Base-by-base conservation (phyloP, 2,113 vertebrate genomes). In the Bos indicus region DNA sequence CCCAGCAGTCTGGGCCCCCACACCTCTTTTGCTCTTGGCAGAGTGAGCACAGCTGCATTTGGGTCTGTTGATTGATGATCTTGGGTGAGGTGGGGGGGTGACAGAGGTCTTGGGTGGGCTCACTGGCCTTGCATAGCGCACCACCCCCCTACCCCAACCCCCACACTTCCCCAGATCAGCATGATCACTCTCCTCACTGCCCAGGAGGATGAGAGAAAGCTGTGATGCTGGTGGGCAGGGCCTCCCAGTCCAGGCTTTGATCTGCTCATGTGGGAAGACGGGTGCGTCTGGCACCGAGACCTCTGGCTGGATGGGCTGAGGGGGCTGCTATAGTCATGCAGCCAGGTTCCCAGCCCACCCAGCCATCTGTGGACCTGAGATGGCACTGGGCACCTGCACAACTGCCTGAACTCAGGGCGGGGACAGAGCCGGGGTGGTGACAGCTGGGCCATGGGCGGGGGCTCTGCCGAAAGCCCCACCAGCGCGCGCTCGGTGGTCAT, bases 271-370 rank as follows among this genome's bases (percentile, higher is more conserved):
- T 64, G 83, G 93, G 91, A 40, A 96, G 89, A 60, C 0, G 3
- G 74, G 3, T 13, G 56, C 60, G 77, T 92, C n/a, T 86, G 98
- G 93, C 17, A 17, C 82, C 52, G 89, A 36, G 23, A 13, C 87
- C 96, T 97, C 82, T 5, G 51, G 95, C 98, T 95, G 91, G 82
- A 67, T 3, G 5, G 13, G 51, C 92, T 23, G 92, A 90, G 96
- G 51, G 96, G 91, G 17, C 26, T 13, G 1, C 14, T 71, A 78
- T 71, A 78, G 52, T 59, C 81, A 86, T 94, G 97, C 81, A 96
- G 93, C 97, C 88, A 60, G 62, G 77, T 67, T 59, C 30, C 46
- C 8, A 11, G 51, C 48, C 78, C 16, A 9, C 82, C 28, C 62
- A 93, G 89, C 62, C 0, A 36, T 36, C 88, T 84, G 5, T 36